A percentile compares a stretch with the other conserved stretches of the same genome.
Evolutionary conservation across 2,113 vertebrate genomes (phyloP).

Genomic region (Natator depressus): DNA sequence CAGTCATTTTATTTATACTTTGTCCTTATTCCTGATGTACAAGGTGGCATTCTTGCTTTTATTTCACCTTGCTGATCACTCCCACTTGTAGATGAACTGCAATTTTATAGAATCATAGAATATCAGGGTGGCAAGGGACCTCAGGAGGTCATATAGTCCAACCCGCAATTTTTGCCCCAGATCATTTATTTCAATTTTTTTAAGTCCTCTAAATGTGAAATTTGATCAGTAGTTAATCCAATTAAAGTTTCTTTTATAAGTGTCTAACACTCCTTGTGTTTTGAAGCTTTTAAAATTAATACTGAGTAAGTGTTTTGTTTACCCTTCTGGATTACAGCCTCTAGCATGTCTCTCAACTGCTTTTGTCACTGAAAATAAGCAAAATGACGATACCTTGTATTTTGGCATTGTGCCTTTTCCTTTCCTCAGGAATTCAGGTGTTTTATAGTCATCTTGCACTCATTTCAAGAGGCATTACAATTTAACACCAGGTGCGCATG

Average conservation of each 20-base stretch:
- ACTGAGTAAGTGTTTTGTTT: slow-evolving; percentile 23
- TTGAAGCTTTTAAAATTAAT: slow-evolving; percentile 43
- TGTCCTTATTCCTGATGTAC: background rate
- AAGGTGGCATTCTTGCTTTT: background rate
- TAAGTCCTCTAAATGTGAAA: background rate
- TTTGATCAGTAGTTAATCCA: slow-evolving; percentile 24
- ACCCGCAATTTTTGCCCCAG: no score
- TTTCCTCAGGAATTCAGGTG: slow-evolving; percentile 14
- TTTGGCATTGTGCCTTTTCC: slow-evolving; percentile 32
- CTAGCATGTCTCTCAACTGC: background rate
- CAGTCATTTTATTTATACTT: background rate
- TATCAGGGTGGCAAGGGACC: no score
- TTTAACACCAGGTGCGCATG: slow-evolving; percentile 5
- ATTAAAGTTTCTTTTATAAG: slow-evolving; percentile 21
- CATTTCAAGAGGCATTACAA: slow-evolving; percentile 45
- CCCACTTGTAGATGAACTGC: background rate
- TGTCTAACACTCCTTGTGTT: background rate
- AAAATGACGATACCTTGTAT: slow-evolving; percentile 2
- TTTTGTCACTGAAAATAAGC: slow-evolving; percentile 27
- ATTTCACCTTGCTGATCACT: background rate
- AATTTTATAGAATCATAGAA: no score
- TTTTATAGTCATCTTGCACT: slow-evolving; percentile 4
- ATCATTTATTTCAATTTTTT: background rate
- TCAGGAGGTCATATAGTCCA: no score
- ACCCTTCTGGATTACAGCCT: slow-evolving; percentile 23